phyloP scores from a whole-genome alignment of 2,888 invertebrate genomes.

The Odontocolon sp. region DNA sequence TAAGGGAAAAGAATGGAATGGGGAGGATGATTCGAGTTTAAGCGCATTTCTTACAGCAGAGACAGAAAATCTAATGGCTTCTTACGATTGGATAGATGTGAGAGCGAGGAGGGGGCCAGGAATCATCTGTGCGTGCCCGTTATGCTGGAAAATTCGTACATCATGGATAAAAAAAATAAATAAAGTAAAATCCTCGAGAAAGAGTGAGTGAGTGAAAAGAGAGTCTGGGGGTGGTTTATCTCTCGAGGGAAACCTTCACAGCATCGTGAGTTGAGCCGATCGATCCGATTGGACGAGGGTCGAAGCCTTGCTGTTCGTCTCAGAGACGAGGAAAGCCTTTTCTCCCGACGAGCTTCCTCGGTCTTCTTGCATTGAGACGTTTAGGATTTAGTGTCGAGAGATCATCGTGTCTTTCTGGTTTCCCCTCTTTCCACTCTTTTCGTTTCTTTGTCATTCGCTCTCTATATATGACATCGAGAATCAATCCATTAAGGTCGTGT shows the following conservation, averaged over 20 bases:
- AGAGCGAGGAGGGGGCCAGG: conserved; percentile 54
- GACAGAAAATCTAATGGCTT: neutral
- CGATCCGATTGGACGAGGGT: conserved; percentile 17
- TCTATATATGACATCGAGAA: neutral
- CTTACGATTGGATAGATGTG: neutral
- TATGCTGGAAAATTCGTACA: conserved; percentile 9
- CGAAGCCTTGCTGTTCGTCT: conserved; percentile 15
- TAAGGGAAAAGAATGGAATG: too few species aligned
- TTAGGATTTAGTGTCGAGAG: conserved; percentile 33
- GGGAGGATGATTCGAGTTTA: neutral
- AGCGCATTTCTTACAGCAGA: neutral
- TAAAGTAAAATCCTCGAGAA: conserved; percentile 14
- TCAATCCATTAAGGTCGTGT: conserved; percentile 7
- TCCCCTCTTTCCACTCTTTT: neutral
- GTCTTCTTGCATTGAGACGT: conserved; percentile 14
- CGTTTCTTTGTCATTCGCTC: neutral
- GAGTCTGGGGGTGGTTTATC: conserved; percentile 44
- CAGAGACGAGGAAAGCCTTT: conserved; percentile 15
- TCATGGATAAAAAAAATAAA: conserved; percentile 21
- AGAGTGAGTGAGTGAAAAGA: too few species aligned
- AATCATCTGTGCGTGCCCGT: conserved; percentile 43
- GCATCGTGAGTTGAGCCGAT: neutral
- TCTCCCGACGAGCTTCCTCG: neutral
- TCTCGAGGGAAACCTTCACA: conserved; percentile 46
- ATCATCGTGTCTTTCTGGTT: neutral